A percentile compares a stretch with the other conserved stretches of the same genome.
Evolutionary conservation across 2,888 invertebrate genomes (phyloP).

Genomic region (Hermaeophaga mercurialis): DNA sequence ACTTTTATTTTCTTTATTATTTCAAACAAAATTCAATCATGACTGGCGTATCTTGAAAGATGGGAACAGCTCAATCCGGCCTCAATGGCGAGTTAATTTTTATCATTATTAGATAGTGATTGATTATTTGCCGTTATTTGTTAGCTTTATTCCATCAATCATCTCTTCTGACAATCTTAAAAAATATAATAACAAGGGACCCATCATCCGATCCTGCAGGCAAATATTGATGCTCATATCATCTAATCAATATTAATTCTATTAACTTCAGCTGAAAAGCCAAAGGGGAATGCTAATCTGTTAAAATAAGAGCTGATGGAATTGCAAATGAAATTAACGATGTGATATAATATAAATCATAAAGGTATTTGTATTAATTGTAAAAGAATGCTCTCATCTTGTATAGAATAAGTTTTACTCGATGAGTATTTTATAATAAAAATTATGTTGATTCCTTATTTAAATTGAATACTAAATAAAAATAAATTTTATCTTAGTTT

Average conservation of each 20-base stretch:
- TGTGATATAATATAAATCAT: too few relatives aligned
- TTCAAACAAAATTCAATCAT: conserved; percentile 3
- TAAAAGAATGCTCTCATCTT: too few relatives aligned
- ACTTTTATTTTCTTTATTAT: background rate
- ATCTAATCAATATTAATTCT: conserved; percentile 16
- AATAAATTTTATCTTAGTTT: too few relatives aligned
- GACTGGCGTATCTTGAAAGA: background rate
- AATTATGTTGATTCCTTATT: too few relatives aligned
- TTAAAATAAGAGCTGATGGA: background rate
- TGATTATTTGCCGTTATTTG: conserved; percentile 13
- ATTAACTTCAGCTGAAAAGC: conserved; percentile 8
- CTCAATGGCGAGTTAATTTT: conserved; percentile 14
- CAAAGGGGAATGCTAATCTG: conserved; percentile 6
- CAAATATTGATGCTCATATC: conserved; percentile 8
- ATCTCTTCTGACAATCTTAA: conserved; percentile 17
- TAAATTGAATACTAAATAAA: too few relatives aligned
- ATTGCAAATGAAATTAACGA: too few relatives aligned
- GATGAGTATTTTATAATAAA: too few relatives aligned
- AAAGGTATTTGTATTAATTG: too few relatives aligned
- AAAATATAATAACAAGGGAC: conserved; percentile 11
- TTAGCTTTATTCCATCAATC: conserved; percentile 17
- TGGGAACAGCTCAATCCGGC: conserved; percentile 7
- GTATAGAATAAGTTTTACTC: too few relatives aligned
- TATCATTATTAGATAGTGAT: conserved; percentile 22
- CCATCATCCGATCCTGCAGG: background rate